Evolutionary conservation across 1,140 invertebrate genomes (phyloP).

Genomic region (Colletes gigas): DNA sequence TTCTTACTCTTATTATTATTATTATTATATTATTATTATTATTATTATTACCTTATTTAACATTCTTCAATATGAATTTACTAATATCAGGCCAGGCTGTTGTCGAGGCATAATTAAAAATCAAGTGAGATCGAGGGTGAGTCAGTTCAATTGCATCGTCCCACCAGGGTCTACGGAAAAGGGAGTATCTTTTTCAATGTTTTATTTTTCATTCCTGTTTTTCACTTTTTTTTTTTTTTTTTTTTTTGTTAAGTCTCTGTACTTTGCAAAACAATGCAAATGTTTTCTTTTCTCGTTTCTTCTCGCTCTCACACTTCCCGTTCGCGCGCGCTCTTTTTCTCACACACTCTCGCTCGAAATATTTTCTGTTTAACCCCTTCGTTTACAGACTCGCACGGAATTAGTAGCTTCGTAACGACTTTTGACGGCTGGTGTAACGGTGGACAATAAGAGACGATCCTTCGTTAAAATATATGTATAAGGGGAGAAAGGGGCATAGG

Average conservation of each 20-base stretch:
- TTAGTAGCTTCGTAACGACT: constrained; percentile 37
- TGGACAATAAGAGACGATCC: constrained; percentile 64
- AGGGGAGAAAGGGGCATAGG: constrained; percentile 60
- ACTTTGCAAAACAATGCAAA: constrained; percentile 23
- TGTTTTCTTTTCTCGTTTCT: not conserved
- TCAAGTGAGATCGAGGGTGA: constrained; percentile 76
- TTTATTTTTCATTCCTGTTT: constrained; percentile 16
- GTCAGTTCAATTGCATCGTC: constrained; percentile 74
- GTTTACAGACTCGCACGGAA: constrained; percentile 2
- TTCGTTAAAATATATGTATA: constrained; percentile 68
- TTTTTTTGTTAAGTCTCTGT: not conserved
- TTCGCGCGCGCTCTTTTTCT: not conserved
- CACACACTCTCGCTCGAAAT: constrained; percentile 15
- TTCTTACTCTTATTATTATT: constrained; percentile 59
- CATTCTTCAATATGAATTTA: constrained; percentile 77
- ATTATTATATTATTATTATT: constrained; percentile 62
- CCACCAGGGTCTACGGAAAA: constrained; percentile 70
- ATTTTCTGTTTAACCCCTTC: not conserved
- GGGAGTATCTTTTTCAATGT: constrained; percentile 54
- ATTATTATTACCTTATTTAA: constrained; percentile 62
- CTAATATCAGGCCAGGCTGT: constrained; percentile 79
- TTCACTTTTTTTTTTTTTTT: too few species aligned
- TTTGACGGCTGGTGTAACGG: constrained; percentile 63
- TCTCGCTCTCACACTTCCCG: not conserved
- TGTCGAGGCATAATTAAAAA: constrained; percentile 79